Conservation (phyloP, 37 sponge, comb jelly and placozoan genomes). For the Halichondria panicea region DNA sequence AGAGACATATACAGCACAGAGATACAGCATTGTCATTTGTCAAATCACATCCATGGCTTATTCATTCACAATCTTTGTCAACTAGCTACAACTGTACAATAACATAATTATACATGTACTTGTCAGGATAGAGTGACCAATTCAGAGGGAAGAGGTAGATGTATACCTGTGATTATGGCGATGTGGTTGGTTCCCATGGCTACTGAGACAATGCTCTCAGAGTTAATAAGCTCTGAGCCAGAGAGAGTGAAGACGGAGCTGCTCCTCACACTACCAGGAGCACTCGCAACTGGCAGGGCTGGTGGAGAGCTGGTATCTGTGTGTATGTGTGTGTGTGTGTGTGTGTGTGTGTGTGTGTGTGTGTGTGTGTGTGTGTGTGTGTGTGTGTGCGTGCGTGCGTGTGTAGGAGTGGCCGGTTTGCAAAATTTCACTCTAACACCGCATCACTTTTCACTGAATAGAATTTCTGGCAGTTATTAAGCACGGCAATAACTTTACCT, state of each 20-base stretch:
- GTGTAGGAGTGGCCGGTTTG: too few relatives aligned
- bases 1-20: too few relatives aligned
- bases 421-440: conserved; percentile 2
- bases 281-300: too few relatives aligned
- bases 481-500: background rate
- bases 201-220: conserved; percentile 2
- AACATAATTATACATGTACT: too few relatives aligned
- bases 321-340: too few relatives aligned
- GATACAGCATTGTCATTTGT: background rate
- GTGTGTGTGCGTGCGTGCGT: too few relatives aligned
- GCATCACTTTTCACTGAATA: background rate
- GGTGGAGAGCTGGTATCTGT: too few relatives aligned
- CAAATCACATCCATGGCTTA: background rate
- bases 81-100: background rate
- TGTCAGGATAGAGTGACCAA: too few relatives aligned
- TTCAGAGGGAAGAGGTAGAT: background rate
- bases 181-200: conserved; percentile 62
- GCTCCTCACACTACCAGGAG: too few relatives aligned
- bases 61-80: background rate
- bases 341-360: too few relatives aligned
- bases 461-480: background rate
- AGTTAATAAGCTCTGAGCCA: conserved; percentile 13
- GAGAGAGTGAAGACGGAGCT: conserved; percentile 6
- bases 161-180: conserved; percentile 62
- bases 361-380: too few relatives aligned